These are phyloP conservation scores for Agrochola macilenta DNA, from an alignment of 2,888 invertebrate genomes.

Conservation along the genomic window DNA sequence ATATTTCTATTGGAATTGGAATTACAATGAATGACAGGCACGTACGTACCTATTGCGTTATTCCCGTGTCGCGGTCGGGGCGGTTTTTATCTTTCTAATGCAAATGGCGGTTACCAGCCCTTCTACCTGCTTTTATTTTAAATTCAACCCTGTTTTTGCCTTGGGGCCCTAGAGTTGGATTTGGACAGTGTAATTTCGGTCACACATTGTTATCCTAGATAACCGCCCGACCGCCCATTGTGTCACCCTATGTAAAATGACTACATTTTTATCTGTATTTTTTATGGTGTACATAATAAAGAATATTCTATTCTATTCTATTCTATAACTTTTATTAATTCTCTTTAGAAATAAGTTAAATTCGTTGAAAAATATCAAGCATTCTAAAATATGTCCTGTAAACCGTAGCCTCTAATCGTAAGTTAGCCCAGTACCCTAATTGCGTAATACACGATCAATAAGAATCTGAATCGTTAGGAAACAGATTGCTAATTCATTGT, in stretches of 20 bases:
- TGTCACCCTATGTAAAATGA: too few relatives aligned
- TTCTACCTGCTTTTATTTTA: conserved; percentile 17
- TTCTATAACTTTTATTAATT: not conserved
- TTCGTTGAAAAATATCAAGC: not conserved
- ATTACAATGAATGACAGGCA: conserved; percentile 1
- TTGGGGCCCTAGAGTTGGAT: not conserved
- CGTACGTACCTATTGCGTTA: conserved; percentile 9
- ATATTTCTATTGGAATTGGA: conserved; percentile 13
- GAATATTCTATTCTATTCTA: too few relatives aligned
- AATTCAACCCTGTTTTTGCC: conserved; percentile 18
- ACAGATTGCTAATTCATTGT: too few relatives aligned
- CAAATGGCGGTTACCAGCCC: conserved; percentile 15
- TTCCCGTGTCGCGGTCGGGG: conserved; percentile 5
- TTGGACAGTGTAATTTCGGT: not conserved
- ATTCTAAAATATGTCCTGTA: too few relatives aligned
- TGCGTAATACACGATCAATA: too few relatives aligned
- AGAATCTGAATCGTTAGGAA: too few relatives aligned
- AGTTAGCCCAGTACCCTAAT: too few relatives aligned
- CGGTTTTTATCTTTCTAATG: conserved; percentile 27
- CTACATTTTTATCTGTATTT: too few relatives aligned
- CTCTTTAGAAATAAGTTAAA: not conserved
- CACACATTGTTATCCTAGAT: not conserved
- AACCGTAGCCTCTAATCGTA: not conserved
- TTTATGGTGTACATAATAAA: too few relatives aligned
- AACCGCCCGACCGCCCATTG: too few relatives aligned